phyloP scores from a whole-genome alignment of 2,113 vertebrate species.

The Poeciliopsis turrubarensis region DNA sequence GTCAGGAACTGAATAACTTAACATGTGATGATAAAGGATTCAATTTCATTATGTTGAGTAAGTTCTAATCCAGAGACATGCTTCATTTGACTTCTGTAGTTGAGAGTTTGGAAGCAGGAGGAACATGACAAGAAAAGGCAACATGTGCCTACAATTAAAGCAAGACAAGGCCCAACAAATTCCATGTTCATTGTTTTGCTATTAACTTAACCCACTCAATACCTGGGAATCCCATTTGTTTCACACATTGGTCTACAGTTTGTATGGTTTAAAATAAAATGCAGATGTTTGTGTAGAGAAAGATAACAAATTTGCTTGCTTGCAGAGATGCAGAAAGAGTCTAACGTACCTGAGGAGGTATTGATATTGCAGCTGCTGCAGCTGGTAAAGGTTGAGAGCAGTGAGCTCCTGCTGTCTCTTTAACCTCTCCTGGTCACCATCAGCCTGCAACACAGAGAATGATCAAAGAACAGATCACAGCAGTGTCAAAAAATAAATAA shows the following conservation, averaged over 20 bases:
- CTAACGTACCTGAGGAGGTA: constrained; percentile 90
- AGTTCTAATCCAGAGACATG: neutral
- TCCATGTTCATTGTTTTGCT: no score
- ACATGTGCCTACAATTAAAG: neutral
- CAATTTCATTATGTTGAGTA: neutral
- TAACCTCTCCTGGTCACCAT: constrained; percentile 92
- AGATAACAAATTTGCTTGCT: neutral
- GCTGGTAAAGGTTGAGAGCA: constrained; percentile 93
- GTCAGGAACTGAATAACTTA: neutral
- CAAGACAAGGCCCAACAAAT: no score
- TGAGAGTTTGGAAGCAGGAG: neutral
- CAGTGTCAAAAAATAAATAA: neutral
- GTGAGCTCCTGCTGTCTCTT: constrained; percentile 93
- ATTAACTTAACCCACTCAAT: no score
- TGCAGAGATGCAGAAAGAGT: neutral
- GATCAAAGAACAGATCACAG: neutral
- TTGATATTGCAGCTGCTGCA: constrained; percentile 94
- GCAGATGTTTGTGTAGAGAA: neutral
- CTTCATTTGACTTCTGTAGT: neutral
- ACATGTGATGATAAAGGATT: neutral
- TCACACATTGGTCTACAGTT: no score
- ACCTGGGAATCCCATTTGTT: no score
- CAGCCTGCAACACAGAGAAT: constrained; percentile 78
- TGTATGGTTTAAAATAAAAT: neutral
- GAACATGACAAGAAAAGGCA: neutral